phyloP scores from a whole-genome alignment of 2,888 invertebrate genomes.

The Lepidocyrtoides sp. region DNA sequence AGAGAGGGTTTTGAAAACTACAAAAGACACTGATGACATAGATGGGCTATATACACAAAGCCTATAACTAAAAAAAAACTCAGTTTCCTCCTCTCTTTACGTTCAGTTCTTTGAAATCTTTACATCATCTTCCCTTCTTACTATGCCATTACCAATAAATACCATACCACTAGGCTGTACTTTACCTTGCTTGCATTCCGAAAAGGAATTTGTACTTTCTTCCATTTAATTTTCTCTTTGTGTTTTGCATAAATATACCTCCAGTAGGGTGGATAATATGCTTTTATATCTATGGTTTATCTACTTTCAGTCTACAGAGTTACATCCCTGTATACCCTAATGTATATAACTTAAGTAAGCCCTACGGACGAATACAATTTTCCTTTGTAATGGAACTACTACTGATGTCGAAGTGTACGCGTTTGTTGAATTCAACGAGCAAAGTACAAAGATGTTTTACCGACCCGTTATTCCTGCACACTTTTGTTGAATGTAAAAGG shows the following conservation, averaged over 20 bases:
- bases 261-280: too few species aligned
- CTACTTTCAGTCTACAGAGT: too few species aligned
- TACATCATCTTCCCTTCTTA: background rate
- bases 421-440: conserved; percentile 42
- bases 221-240: conserved; percentile 40
- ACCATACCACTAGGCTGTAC: background rate
- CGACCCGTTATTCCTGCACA: background rate
- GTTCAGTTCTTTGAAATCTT: background rate
- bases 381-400: conserved; percentile 42
- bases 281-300: too few species aligned
- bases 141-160: background rate
- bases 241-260: conserved; percentile 39
- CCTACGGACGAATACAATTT: conserved; percentile 44
- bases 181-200: background rate
- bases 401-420: conserved; percentile 35
- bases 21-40: background rate
- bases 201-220: conserved; percentile 42
- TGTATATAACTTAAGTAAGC: conserved; percentile 15
- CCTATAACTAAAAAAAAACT: background rate
- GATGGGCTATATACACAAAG: background rate
- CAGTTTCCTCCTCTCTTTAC: background rate
- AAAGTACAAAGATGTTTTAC: conserved; percentile 41
- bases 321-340: background rate
- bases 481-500: conserved; percentile 9
- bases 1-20: background rate